Conservation (phyloP, 1,140 invertebrate species). For the Melipona quadrifasciata region DNA sequence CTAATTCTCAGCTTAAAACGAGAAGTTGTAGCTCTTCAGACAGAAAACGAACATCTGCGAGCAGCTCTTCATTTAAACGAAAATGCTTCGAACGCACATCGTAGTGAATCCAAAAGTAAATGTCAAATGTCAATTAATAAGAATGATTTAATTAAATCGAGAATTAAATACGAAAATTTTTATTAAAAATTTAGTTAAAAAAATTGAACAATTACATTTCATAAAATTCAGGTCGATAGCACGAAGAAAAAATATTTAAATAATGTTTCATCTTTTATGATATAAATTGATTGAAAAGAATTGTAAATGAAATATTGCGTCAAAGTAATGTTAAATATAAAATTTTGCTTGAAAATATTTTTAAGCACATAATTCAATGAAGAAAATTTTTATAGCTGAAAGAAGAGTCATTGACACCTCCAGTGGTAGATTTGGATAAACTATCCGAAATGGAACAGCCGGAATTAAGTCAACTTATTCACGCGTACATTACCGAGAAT, state of each 20-base stretch:
- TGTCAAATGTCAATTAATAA: neutral
- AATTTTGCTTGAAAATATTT: neutral
- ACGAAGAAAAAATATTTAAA: too few relatives aligned
- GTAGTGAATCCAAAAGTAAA: slow-evolving; percentile 68
- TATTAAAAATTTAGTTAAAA: neutral
- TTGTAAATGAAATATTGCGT: too few relatives aligned
- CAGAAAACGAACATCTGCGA: slow-evolving; percentile 95
- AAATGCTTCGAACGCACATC: slow-evolving; percentile 53
- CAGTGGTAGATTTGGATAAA: slow-evolving; percentile 87
- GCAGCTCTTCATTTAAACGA: slow-evolving; percentile 85
- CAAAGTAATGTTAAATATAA: neutral
- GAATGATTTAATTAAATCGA: neutral
- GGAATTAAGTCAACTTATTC: slow-evolving; percentile 88
- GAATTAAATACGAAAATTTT: neutral
- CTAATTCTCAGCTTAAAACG: slow-evolving; percentile 94
- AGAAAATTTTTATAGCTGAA: slow-evolving; percentile 60
- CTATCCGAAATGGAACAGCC: slow-evolving; percentile 87
- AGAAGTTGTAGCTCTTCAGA: slow-evolving; percentile 93
- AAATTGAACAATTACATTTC: neutral
- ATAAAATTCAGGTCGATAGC: too few relatives aligned
- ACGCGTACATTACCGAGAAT: slow-evolving; percentile 93
- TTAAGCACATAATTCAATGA: too few relatives aligned
- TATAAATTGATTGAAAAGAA: too few relatives aligned
- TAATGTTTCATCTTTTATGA: too few relatives aligned
- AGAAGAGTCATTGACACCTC: slow-evolving; percentile 77